Evolutionary conservation across 2,113 vertebrate species (phyloP).

Genomic region (Nesospiza acunhae): DNA sequence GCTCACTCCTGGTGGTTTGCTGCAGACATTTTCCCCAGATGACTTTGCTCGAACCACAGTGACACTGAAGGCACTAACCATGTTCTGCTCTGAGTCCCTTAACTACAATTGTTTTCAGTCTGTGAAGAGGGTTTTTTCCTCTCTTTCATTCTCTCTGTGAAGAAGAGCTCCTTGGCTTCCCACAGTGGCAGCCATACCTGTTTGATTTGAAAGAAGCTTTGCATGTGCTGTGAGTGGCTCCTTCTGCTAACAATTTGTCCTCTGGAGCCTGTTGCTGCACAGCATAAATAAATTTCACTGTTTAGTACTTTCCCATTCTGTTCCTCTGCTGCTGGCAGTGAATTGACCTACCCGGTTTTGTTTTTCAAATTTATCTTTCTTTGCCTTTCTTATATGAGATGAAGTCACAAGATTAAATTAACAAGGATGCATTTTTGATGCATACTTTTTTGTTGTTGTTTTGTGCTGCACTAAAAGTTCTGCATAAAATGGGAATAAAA

Average conservation of each 20-base stretch:
- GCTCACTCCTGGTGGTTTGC: background rate
- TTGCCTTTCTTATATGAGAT: background rate
- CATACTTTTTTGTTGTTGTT: background rate
- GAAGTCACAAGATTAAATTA: background rate
- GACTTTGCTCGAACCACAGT: background rate
- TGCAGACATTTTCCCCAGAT: background rate
- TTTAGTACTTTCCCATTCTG: slow-evolving; percentile 23
- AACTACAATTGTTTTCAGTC: background rate
- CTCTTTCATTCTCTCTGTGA: background rate
- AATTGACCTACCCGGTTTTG: background rate
- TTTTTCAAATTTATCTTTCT: slow-evolving; percentile 14
- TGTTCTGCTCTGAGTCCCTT: background rate
- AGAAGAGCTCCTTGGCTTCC: background rate
- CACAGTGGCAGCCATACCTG: background rate
- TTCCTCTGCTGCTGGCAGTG: background rate
- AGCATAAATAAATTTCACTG: slow-evolving; percentile 44
- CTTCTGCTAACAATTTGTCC: slow-evolving; percentile 56
- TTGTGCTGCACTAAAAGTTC: background rate
- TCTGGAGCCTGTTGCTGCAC: background rate
- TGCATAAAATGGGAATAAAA: background rate
- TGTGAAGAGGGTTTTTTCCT: background rate
- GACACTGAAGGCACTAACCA: background rate
- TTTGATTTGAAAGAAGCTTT: slow-evolving; percentile 36
- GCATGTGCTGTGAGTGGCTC: slow-evolving; percentile 2
- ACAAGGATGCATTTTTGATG: background rate